Base-by-base conservation (phyloP, 2,888 invertebrate species). In the Tetranychus truncatus region DNA sequence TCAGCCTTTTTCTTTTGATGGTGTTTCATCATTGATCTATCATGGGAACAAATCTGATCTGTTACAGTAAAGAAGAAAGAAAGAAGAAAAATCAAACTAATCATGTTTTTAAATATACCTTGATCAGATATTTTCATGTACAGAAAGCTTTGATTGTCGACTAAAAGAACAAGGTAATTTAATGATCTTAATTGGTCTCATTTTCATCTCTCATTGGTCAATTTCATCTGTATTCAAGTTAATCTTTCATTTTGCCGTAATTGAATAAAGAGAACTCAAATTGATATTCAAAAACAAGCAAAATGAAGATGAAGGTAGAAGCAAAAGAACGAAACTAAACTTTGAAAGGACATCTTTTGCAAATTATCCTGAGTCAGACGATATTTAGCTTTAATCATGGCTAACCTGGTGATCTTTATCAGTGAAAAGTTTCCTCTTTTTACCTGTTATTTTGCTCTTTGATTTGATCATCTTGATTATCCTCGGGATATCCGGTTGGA, bases 401-500 rank as follows among this genome's bases (percentile, higher is more conserved):
- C 15, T 55, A 55, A 55, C 55, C 55, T 55, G 55, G 6, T 55
- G 55, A 55, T 55, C 55, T 55, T 55, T 55, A 55, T 55, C 55
- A 15, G 55, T 15, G 2, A 1, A 15, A 55, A 55, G 55, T 55
- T 55, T 55, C 55, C 55, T 34, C 34, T 34, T 34, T 34, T 34
- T 34, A 34, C 34, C 34, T 34, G 34, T 34, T 34, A 34, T 34
- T 34, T 34, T 34, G 34, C 34, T 34, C 34, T 55, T 55, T 55
- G 55, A 55, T 9, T 55, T 55, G 55, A 55, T 55, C 55, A 55
- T 55, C 55, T 55, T 55, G 55, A 55, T 55, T 55, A 55, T 55
- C 55, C 55, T 55, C 55, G 55, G 55, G 55, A 55, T 55, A 55
- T 55, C 55, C 55, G 55, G 55, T 55, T 55, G 55, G 55, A 55